Percentiles rank a stretch among this genome's conserved stretches.
These are phyloP conservation scores for Hemicordylus capensis DNA, from an alignment of 2,113 vertebrate species.

Conservation along the genomic window DNA sequence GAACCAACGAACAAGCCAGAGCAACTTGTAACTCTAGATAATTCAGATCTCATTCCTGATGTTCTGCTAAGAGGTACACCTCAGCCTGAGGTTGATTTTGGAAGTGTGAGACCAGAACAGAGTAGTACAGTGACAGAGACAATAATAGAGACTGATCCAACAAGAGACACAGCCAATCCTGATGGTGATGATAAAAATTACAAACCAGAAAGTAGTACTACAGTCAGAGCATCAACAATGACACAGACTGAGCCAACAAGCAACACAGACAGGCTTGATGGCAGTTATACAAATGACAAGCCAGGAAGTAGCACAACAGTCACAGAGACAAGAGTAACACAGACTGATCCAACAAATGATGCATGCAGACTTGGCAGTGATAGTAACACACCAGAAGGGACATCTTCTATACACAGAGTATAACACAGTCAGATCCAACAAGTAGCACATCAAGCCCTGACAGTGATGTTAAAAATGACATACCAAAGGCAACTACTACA, in stretches of 20 bases:
- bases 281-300: not conserved
- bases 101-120: too few species aligned
- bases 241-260: not conserved
- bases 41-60: conserved; percentile 5
- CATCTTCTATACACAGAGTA: too few species aligned
- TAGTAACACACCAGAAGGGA: too few species aligned
- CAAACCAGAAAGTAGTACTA: conserved; percentile 4
- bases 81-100: not conserved
- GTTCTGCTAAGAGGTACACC: not conserved
- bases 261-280: not conserved
- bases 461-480: not conserved
- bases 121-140: too few species aligned
- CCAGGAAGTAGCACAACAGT: not conserved
- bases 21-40: not conserved
- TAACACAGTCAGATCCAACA: too few species aligned
- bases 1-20: not conserved
- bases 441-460: not conserved
- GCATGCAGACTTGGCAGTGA: not conserved
- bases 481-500: not conserved
- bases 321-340: not conserved
- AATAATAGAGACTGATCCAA: too few species aligned
- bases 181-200: too few species aligned
- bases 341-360: not conserved
- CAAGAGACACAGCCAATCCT: too few species aligned
- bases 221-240: not conserved